Conservation (phyloP, 92 coral and sea anemone genomes). For the Epizoanthus ramosus region DNA sequence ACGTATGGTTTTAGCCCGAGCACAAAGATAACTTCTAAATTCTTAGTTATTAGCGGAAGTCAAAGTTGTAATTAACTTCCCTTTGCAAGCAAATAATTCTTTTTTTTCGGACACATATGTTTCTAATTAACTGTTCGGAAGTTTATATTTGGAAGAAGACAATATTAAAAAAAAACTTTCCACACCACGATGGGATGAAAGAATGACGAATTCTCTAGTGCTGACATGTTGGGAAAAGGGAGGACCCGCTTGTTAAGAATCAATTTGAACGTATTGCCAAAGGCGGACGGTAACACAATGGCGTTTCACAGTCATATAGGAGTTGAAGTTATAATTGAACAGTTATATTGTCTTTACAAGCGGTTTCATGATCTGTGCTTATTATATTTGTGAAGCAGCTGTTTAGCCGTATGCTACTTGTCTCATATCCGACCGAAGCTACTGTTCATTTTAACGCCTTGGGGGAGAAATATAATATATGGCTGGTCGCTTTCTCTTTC, state of each 20-base stretch:
- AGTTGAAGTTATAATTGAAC: slow-evolving; percentile 13
- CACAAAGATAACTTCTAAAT: background rate
- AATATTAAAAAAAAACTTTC: slow-evolving; percentile 1
- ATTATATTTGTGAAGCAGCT: slow-evolving; percentile 8
- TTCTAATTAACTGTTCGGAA: slow-evolving; percentile 41
- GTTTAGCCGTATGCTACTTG: slow-evolving; percentile 10
- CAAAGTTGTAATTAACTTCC: slow-evolving; percentile 27
- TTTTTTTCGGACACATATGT: slow-evolving; percentile 27
- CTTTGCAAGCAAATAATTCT: slow-evolving; percentile 15
- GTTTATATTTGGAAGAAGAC: slow-evolving; percentile 22
- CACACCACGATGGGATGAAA: background rate
- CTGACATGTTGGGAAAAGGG: slow-evolving; percentile 2
- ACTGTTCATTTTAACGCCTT: slow-evolving; percentile 38
- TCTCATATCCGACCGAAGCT: background rate
- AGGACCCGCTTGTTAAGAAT: slow-evolving; percentile 10
- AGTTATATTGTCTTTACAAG: slow-evolving; percentile 20
- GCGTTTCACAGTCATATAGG: background rate
- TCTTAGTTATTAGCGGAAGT: slow-evolving; percentile 12
- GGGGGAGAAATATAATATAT: slow-evolving; percentile 21
- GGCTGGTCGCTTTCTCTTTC: slow-evolving; percentile 23
- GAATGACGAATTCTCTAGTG: background rate
- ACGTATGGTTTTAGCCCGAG: background rate
- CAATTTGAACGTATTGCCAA: slow-evolving; percentile 6
- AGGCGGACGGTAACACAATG: background rate
- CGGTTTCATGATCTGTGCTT: slow-evolving; percentile 33